Evolutionary conservation across 1,140 invertebrate species (phyloP).

Genomic region (Phthorimaea operculella): DNA sequence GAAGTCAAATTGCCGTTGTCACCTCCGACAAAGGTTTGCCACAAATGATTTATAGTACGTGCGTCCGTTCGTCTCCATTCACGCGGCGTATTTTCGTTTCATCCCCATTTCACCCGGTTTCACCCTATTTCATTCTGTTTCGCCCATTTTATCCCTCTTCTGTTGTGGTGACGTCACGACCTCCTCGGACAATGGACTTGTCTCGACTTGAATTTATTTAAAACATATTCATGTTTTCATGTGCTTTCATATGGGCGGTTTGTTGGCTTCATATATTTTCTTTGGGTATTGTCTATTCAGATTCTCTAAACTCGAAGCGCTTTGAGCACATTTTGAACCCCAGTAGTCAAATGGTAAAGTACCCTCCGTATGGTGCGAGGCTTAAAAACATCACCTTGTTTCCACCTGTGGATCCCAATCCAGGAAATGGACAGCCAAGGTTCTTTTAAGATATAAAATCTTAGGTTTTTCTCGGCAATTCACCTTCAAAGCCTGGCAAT

Average conservation of each 20-base stretch:
- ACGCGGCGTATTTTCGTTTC: not conserved
- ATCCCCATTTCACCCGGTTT: not conserved
- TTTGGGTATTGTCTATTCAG: too few species aligned
- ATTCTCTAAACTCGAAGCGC: too few species aligned
- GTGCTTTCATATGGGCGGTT: not conserved
- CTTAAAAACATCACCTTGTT: too few species aligned
- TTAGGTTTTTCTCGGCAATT: too few species aligned
- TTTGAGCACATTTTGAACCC: too few species aligned
- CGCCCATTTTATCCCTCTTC: not conserved
- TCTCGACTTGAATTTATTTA: conserved; percentile 1
- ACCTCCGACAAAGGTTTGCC: not conserved
- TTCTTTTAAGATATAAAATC: too few species aligned
- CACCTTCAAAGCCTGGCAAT: too few species aligned
- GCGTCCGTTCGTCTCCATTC: not conserved
- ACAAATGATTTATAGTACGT: not conserved
- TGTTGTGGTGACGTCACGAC: not conserved
- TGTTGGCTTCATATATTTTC: not conserved
- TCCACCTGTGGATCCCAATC: too few species aligned
- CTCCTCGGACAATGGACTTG: not conserved
- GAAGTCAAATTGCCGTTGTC: conserved; percentile 3
- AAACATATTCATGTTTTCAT: not conserved
- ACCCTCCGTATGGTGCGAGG: too few species aligned
- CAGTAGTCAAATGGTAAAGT: too few species aligned
- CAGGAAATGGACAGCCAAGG: too few species aligned
- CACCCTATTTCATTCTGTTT: not conserved